Conservation (phyloP, 2,797 vertebrate genomes). For the Tapera naevia region DNA sequence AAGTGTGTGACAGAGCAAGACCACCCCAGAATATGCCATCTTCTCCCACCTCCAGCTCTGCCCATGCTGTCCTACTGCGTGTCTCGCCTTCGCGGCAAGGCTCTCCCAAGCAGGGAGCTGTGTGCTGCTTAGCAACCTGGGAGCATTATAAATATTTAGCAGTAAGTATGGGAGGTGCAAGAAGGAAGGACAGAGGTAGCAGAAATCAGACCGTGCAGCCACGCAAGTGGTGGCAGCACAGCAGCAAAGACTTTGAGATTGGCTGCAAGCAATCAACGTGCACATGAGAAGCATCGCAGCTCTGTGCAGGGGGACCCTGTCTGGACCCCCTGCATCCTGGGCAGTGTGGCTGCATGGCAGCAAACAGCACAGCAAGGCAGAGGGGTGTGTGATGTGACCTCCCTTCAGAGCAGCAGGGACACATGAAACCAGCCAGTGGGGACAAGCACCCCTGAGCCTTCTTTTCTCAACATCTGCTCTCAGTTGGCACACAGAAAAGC, state of each 20-base stretch:
- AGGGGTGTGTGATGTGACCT: neutral
- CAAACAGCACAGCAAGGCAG: neutral
- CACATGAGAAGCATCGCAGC: accelerated
- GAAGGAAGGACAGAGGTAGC: neutral
- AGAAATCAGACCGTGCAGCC: neutral
- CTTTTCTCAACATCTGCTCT: neutral
- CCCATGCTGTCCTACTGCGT: neutral
- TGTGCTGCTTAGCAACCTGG: constrained; percentile 1
- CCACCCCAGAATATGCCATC: neutral
- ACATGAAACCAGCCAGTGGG: neutral
- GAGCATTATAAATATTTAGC: neutral
- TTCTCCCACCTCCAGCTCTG: neutral
- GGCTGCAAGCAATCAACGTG: neutral
- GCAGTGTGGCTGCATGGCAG: neutral
- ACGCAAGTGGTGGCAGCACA: neutral
- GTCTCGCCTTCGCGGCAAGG: accelerated
- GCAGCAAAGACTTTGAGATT: neutral
- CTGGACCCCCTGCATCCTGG: accelerated
- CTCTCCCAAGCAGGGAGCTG: neutral
- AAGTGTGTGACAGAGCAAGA: neutral
- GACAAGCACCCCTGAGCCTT: neutral
- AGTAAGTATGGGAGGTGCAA: neutral
- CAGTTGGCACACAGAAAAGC: neutral
- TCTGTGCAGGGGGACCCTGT: neutral
- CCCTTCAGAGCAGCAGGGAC: neutral